Percentiles rank a stretch among this genome's conserved stretches.
Evolutionary conservation across 2,797 vertebrate genomes (phyloP).

Genomic region (Gymnothorax reevesii): DNA sequence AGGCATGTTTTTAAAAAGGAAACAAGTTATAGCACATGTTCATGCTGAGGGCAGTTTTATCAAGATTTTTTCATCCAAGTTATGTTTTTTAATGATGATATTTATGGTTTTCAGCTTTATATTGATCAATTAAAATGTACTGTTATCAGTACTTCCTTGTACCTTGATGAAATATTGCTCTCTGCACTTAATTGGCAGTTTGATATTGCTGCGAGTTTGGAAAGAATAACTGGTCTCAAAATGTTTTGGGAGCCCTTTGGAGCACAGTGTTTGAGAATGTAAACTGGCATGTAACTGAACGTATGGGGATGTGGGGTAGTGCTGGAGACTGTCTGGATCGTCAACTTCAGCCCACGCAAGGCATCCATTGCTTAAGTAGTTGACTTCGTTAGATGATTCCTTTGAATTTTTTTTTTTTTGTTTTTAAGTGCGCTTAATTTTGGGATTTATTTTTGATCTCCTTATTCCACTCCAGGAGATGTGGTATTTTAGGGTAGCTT

Average conservation of each 20-base stretch:
- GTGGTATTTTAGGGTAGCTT: slow-evolving; percentile 40
- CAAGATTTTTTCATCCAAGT: slow-evolving; percentile 76
- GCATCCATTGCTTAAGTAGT: slow-evolving; percentile 39
- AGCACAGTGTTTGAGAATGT: slow-evolving; percentile 22
- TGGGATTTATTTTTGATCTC: slow-evolving; percentile 14
- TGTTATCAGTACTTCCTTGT: slow-evolving; percentile 25
- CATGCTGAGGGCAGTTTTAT: slow-evolving; percentile 58
- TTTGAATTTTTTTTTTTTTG: slow-evolving; percentile 25
- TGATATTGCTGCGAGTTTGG: slow-evolving; percentile 24
- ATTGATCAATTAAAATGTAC: slow-evolving; percentile 37
- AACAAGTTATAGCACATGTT: slow-evolving; percentile 46
- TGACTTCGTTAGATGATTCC: slow-evolving; percentile 24
- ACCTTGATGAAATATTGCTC: slow-evolving; percentile 38
- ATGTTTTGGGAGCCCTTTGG: not conserved
- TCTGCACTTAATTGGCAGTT: slow-evolving; percentile 18
- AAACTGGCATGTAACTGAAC: slow-evolving; percentile 2
- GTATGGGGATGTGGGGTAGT: slow-evolving; percentile 18
- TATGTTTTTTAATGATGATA: slow-evolving; percentile 48
- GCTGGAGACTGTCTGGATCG: slow-evolving; percentile 20
- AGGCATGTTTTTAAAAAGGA: slow-evolving; percentile 32
- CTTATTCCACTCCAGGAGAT: slow-evolving; percentile 41
- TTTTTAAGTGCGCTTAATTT: slow-evolving; percentile 75
- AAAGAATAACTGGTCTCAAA: slow-evolving; percentile 36
- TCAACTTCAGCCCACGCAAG: slow-evolving; percentile 13
- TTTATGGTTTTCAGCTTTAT: slow-evolving; percentile 46